Evolutionary conservation across 2,888 invertebrate species (phyloP), one percentile per base, ranked within the genome.

Genomic region (Drepanosiphum platanoidis): DNA sequence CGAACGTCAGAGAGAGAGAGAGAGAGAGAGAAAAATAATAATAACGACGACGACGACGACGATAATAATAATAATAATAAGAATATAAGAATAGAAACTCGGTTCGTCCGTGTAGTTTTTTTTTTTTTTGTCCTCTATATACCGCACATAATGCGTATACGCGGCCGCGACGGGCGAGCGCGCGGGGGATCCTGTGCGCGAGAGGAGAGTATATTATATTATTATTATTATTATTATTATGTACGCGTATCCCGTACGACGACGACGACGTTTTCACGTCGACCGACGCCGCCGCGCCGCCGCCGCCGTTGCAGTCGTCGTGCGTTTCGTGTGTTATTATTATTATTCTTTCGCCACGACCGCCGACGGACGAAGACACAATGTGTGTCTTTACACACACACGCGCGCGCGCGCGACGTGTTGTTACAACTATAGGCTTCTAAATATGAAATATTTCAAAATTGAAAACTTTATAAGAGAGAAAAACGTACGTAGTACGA

Each of bases 171-270:
- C 70, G n/a, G 2, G 13, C 70, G n/a, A 2, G 13, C 13, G 39
- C 42, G 42, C 71, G 71, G 71, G 27, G 71, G 71, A 30, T 46
- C 18, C 18, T 75, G 18, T 42, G 7, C 39, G 46, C 79, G 46
- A 68, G 18, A 42, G 34, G 32, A 61, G 42, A n/a, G 79, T 46
- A 80, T n/a, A n/a, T n/a, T n/a, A n/a, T n/a, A n/a, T n/a, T n/a
- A n/a, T n/a, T n/a, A n/a, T n/a, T n/a, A n/a, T n/a, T n/a, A n/a
- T n/a, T n/a, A n/a, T n/a, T n/a, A n/a, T 80, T 80, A 80, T 80
- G 70, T 81, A 71, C 80, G 80, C 80, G 80, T 81, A 70, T 81
- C 52, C 80, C 70, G 80, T 81, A 81, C 80, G 78, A 36, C 77
- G 71, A 61, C 61, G 30, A 64, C 8, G 27, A 70, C 70, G 66